Conservation (phyloP, 2,113 vertebrate genomes). For the Neopipo cinnamomea region DNA sequence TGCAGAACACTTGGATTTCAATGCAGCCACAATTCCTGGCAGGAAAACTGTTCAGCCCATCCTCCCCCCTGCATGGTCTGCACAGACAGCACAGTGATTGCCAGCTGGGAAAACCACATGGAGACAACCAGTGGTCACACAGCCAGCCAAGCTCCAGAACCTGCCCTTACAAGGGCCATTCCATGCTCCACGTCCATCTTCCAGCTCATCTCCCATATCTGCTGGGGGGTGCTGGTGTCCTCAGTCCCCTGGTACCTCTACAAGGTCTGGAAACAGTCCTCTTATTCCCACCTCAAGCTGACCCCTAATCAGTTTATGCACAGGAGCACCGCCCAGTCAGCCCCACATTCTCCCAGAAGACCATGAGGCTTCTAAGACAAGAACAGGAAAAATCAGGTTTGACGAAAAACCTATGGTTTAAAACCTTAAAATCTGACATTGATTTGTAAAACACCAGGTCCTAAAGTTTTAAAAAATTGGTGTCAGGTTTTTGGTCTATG, state of each 20-base stretch:
- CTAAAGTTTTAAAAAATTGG: background rate
- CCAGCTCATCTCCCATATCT: background rate
- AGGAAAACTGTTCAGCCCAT: background rate
- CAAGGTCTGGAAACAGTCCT: background rate
- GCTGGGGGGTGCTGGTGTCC: background rate
- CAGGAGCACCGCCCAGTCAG: background rate
- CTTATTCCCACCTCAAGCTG: background rate
- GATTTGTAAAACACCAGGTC: background rate
- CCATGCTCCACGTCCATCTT: background rate
- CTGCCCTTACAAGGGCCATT: background rate
- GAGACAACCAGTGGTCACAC: accelerated
- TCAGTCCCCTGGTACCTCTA: background rate
- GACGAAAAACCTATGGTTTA: background rate
- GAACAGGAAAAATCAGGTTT: background rate
- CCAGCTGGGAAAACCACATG: accelerated
- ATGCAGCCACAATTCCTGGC: background rate
- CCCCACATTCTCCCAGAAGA: background rate
- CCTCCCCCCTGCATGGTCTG: accelerated
- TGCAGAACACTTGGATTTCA: background rate
- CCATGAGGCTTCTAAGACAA: accelerated
- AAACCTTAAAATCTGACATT: background rate
- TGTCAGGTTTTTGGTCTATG: background rate
- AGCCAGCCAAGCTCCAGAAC: background rate
- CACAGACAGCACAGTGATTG: background rate
- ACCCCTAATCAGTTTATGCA: background rate